These are phyloP conservation scores for Dermatemys mawii DNA, from an alignment of 2,113 vertebrate species.

Conservation along the genomic window DNA sequence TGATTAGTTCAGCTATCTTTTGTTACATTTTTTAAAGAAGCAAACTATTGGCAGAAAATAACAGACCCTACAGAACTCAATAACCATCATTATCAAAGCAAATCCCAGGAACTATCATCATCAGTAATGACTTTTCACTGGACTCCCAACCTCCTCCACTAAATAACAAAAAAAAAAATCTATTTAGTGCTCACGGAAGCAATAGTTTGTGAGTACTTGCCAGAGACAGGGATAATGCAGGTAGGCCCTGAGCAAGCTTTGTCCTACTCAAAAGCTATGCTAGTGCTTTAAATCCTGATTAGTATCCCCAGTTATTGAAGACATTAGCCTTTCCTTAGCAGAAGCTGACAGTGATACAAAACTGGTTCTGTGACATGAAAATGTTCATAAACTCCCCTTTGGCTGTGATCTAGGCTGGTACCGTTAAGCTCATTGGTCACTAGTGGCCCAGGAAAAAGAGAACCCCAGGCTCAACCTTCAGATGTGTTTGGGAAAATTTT, in stretches of 20 bases:
- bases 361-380: background rate
- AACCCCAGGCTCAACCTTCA: background rate
- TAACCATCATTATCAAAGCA: background rate
- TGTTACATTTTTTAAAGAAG: background rate
- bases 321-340: background rate
- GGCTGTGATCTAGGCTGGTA: background rate
- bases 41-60: background rate
- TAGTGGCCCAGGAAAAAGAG: background rate
- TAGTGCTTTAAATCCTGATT: too few relatives aligned
- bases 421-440: background rate
- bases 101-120: background rate
- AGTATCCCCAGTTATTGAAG: background rate
- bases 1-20: background rate
- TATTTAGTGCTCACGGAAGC: background rate
- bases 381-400: too few relatives aligned
- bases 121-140: background rate
- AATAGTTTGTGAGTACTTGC: background rate
- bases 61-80: background rate
- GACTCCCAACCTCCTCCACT: background rate
- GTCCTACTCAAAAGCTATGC: background rate
- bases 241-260: background rate
- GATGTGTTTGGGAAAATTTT: background rate
- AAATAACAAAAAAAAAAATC: background rate
- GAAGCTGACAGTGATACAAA: background rate
- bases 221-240: background rate